Base-by-base conservation (phyloP, 2,797 vertebrate genomes). In the Microcaecilia unicolor region DNA sequence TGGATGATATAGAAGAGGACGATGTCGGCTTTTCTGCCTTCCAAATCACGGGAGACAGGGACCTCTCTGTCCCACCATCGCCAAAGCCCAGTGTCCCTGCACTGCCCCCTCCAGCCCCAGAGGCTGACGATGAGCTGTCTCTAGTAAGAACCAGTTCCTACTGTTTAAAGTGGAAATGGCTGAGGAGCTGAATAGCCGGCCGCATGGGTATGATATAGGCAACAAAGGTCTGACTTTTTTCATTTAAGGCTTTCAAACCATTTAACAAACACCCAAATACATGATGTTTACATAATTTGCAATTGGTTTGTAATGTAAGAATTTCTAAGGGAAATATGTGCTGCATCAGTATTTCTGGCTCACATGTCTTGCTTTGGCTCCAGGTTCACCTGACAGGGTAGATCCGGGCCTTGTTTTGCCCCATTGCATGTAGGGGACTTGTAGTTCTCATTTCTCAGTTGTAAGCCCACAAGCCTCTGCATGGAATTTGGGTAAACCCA, bases 1-100 rank as follows among this genome's bases (percentile, higher is more conserved):
- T 98, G 81, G 95, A 93, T 51, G 88, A 89, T 76, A 93, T 97
- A 62, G 89, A 91, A 8, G 84, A 71, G 67, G 93, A 94, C 37
- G 90, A 91, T 3, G 78, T 86, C 64, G 84, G 84, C 39, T 86
- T 98, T 51, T 90, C 87, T 14, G 88, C 85, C 63, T 97, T 98
- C 74, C 84, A 81, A 18, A 69, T 79, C 52, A 74, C 93, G 70
- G 92, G 79, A 39, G 87, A 87, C 15, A 84, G 86, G 38, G 83
- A 91, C 11, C 22, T 53, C 58, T 71, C 56, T 36, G 59, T 62
- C 22, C 80, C 74, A 10, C 74, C 76, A 25, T 72, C 65, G 23
- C 73, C 80, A 54, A 74, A 67, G 13, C 68, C 77, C 49, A 66
- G 77, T 15, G 57, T 86, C 60, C 73, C 40, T 53, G 78, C 78